phyloP scores from a whole-genome alignment of 2,797 vertebrate species.

The Avahi laniger region DNA sequence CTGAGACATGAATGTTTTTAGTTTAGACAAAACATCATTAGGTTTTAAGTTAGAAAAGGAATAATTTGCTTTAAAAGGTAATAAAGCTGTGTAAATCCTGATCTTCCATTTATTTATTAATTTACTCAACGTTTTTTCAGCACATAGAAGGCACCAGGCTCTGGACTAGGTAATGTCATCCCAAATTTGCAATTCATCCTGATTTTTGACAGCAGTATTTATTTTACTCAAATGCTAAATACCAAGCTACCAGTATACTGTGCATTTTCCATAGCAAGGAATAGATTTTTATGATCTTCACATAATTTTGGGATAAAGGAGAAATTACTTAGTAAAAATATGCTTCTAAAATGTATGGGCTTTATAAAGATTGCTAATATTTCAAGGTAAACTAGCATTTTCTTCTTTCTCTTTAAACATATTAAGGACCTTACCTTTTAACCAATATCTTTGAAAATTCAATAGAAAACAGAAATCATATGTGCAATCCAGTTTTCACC shows the following conservation, averaged over 20 bases:
- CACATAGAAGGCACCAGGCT: slow-evolving; percentile 7
- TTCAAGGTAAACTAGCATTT: slow-evolving; percentile 27
- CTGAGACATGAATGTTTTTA: slow-evolving; percentile 17
- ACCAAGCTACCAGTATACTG: background rate
- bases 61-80: slow-evolving; percentile 39
- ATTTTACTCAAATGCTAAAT: slow-evolving; percentile 54
- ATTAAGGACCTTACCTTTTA: slow-evolving; percentile 1
- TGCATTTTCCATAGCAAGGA: slow-evolving; percentile 7
- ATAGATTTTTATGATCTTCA: slow-evolving; percentile 5
- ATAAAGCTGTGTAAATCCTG: background rate
- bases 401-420: background rate
- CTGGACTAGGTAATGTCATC: slow-evolving; percentile 28
- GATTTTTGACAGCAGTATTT: slow-evolving; percentile 57
- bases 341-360: background rate
- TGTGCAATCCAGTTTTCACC: background rate
- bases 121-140: background rate
- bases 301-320: slow-evolving; percentile 10
- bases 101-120: slow-evolving; percentile 18
- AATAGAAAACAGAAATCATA: background rate
- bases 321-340: background rate
- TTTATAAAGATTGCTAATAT: slow-evolving; percentile 11
- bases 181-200: slow-evolving; percentile 34
- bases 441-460: background rate
- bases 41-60: background rate
- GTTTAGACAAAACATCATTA: slow-evolving; percentile 19